These are phyloP conservation scores for Myotis daubentonii DNA, from an alignment of 2,797 vertebrate species.

Conservation along the genomic window DNA sequence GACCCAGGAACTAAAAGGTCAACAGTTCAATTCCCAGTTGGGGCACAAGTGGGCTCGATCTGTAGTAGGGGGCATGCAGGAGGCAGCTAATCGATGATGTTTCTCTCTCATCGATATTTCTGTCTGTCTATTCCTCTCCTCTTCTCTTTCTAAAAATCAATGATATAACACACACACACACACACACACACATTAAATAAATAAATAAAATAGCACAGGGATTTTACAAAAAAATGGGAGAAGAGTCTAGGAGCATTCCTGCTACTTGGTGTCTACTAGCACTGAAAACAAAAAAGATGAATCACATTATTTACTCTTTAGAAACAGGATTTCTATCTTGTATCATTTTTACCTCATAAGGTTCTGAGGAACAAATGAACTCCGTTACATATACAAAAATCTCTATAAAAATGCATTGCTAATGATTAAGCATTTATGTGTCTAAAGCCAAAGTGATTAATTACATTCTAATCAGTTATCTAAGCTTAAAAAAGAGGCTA, in stretches of 20 bases:
- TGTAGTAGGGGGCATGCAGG: too few species aligned
- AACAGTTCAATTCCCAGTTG: too few species aligned
- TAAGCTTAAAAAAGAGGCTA: conserved; percentile 13
- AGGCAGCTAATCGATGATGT: too few species aligned
- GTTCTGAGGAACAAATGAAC: conserved; percentile 49
- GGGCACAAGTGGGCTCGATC: too few species aligned
- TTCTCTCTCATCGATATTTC: too few species aligned
- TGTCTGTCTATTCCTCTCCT: too few species aligned
- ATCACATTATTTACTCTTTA: background rate
- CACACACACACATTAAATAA: too few species aligned
- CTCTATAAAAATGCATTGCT: conserved; percentile 59
- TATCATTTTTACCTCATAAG: background rate
- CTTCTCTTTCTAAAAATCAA: too few species aligned
- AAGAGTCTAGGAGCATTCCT: background rate
- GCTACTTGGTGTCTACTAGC: background rate
- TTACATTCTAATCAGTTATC: conserved; percentile 46
- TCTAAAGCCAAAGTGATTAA: conserved; percentile 33
- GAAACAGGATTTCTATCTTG: background rate
- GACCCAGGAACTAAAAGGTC: too few species aligned
- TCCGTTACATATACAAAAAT: conserved; percentile 38
- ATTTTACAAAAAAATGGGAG: too few species aligned
- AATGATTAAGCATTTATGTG: conserved; percentile 60
- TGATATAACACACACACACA: too few species aligned
- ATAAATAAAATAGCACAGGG: too few species aligned
- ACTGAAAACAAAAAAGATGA: background rate